These are phyloP conservation scores for Thelaira solivaga DNA, from an alignment of 2,888 invertebrate genomes.

Conservation along the genomic window DNA sequence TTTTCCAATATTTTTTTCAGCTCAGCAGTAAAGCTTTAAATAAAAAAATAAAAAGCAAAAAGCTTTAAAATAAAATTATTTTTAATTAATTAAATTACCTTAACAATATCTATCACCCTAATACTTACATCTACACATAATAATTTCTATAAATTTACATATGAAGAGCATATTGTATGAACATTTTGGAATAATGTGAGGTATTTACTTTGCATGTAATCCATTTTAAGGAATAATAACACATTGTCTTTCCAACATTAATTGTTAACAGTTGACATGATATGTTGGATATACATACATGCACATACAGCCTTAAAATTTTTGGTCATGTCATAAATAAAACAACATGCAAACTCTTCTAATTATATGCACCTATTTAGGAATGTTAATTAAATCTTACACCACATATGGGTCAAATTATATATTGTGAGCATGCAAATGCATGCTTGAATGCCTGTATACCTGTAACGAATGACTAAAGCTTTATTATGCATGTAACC, in stretches of 20 bases:
- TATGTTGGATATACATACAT: background rate
- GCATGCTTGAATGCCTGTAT: too few species aligned
- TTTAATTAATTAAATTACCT: too few species aligned
- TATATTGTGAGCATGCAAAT: too few species aligned
- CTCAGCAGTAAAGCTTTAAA: too few species aligned
- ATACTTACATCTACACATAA: background rate
- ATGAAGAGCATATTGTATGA: slow-evolving; percentile 5
- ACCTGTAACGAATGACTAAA: background rate
- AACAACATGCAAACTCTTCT: background rate
- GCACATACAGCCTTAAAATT: too few species aligned
- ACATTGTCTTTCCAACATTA: slow-evolving; percentile 7
- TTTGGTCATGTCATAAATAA: slow-evolving; percentile 35
- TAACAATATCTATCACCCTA: slow-evolving; percentile 9
- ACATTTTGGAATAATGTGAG: slow-evolving; percentile 28
- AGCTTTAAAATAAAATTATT: too few species aligned
- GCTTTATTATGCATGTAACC: background rate
- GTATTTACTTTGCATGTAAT: slow-evolving; percentile 35
- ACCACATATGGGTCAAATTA: slow-evolving; percentile 48
- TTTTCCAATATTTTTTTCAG: too few species aligned
- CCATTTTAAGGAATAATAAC: slow-evolving; percentile 15
- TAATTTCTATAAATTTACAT: background rate
- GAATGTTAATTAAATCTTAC: slow-evolving; percentile 52
- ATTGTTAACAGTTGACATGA: background rate
- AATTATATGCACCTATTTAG: background rate
- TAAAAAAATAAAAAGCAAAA: too few species aligned